These are phyloP conservation scores for Melieria picta DNA, from an alignment of 2,888 invertebrate species.

Conservation along the genomic window DNA sequence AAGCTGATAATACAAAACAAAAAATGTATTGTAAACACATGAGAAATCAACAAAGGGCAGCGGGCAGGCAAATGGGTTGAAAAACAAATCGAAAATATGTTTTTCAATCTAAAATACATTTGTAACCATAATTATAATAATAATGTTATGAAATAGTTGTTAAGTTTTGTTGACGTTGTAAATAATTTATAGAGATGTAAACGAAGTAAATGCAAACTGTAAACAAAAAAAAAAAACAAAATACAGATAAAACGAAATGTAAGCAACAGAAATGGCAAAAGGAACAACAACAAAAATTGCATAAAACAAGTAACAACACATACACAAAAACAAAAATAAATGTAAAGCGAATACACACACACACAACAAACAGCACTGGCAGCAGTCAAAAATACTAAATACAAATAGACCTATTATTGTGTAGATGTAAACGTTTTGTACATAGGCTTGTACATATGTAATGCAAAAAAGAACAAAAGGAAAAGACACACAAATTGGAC, in stretches of 20 bases:
- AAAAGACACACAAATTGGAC: no score
- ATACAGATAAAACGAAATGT: constrained; percentile 18
- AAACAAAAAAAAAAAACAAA: constrained; percentile 5
- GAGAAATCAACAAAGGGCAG: constrained; percentile 4
- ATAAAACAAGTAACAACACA: no score
- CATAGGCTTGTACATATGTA: no score
- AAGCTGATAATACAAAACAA: not conserved
- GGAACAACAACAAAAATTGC: not conserved
- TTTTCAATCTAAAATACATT: constrained; percentile 8
- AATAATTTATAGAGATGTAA: constrained; percentile 51
- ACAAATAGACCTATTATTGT: no score
- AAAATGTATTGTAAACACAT: not conserved
- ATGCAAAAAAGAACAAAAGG: no score
- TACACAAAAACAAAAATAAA: no score
- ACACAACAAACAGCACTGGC: no score
- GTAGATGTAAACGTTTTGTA: no score
- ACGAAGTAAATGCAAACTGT: no score
- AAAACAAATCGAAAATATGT: not conserved
- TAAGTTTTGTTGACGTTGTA: constrained; percentile 61
- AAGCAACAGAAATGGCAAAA: not conserved
- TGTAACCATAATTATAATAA: constrained; percentile 7
- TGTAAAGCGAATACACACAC: no score
- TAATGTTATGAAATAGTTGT: constrained; percentile 53
- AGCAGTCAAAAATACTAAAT: no score
- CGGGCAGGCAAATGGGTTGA: not conserved